These are phyloP conservation scores for Lottia gigantea DNA, from an alignment of 2,888 invertebrate species.

Conservation along the genomic window DNA sequence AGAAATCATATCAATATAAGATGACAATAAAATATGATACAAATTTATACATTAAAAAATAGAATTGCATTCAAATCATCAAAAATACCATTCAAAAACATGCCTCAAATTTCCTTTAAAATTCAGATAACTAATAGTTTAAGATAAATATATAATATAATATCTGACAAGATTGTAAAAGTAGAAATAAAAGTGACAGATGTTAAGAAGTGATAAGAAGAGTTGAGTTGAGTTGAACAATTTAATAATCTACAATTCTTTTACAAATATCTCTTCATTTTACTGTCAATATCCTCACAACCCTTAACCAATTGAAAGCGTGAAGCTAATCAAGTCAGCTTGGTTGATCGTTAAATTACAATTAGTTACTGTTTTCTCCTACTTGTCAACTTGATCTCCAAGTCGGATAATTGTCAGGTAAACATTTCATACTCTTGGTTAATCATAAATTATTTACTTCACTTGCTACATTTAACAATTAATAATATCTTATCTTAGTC, in stretches of 20 bases:
- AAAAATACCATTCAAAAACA: no score
- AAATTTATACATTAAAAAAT: no score
- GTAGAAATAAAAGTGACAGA: no score
- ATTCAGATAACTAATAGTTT: no score
- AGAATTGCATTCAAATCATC: no score
- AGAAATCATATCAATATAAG: no score
- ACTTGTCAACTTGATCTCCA: neutral
- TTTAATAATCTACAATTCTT: neutral
- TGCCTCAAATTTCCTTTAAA: no score
- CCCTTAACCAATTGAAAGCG: neutral
- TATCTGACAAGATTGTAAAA: no score
- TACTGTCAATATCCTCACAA: constrained; percentile 7
- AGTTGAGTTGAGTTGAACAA: neutral
- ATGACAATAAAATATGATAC: no score
- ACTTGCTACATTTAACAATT: neutral
- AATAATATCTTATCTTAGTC: neutral
- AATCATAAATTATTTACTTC: constrained; percentile 5
- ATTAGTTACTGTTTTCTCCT: constrained; percentile 20
- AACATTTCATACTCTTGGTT: neutral
- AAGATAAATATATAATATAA: no score
- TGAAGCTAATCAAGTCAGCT: constrained; percentile 5
- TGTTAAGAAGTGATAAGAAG: no score
- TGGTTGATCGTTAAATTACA: constrained; percentile 15
- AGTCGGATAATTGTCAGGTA: neutral
- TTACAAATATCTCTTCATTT: neutral